A percentile compares a stretch with the other conserved stretches of the same genome.
phyloP scores from a whole-genome alignment of 2,113 vertebrate species.

The Sphyrna mokarran region DNA sequence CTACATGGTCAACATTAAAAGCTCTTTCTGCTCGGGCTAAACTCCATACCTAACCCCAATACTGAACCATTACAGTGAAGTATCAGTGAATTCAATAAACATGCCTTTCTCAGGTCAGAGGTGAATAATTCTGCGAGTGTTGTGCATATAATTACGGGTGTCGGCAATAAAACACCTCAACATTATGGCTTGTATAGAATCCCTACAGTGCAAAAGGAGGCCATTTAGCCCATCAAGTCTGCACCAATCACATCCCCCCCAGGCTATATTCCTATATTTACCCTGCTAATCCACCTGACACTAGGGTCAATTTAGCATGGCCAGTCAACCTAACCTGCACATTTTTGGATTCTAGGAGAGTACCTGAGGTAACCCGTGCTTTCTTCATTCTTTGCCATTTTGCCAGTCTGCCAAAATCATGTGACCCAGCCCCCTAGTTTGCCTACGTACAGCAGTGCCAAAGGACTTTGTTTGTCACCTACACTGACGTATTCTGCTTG shows the following conservation, averaged over 20 bases:
- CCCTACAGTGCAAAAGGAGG: too few species aligned
- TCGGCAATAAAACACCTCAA: not conserved
- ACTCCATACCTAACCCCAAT: not conserved
- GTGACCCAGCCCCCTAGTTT: not conserved
- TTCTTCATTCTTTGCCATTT: too few species aligned
- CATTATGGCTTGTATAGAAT: not conserved
- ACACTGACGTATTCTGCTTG: not conserved
- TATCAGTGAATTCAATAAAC: not conserved
- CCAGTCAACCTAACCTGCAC: too few species aligned
- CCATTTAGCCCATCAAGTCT: too few species aligned
- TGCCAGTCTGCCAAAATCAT: too few species aligned
- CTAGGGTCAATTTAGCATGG: too few species aligned
- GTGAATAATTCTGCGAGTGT: not conserved
- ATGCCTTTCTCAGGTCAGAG: not conserved
- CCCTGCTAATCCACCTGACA: too few species aligned
- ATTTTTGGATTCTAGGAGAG: too few species aligned
- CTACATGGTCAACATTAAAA: not conserved
- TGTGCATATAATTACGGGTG: not conserved
- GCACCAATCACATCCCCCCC: too few species aligned
- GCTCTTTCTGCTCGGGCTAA: not conserved
- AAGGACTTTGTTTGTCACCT: not conserved
- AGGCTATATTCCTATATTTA: too few species aligned
- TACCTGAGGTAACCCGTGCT: too few species aligned
- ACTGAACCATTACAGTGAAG: not conserved
- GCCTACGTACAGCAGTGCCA: not conserved